Conservation (phyloP, 2,888 invertebrate genomes). For the Nematopogon swammerdamellus region DNA sequence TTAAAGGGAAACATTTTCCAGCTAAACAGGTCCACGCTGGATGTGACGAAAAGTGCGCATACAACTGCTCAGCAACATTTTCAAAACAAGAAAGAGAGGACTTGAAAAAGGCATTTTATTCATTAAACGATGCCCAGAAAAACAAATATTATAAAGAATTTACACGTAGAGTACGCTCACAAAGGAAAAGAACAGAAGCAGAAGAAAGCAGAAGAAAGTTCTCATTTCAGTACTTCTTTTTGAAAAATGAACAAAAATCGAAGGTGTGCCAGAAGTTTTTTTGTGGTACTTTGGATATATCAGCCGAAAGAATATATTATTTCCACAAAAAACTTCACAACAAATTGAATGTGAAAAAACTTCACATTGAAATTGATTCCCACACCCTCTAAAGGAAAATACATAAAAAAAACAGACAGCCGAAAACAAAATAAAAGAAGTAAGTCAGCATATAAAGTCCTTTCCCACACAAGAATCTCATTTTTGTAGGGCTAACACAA, state of each 20-base stretch:
- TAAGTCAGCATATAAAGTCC: slow-evolving; percentile 9
- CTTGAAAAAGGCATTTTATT: too few species aligned
- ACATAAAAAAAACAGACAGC: slow-evolving; percentile 7
- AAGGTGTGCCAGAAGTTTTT: slow-evolving; percentile 9
- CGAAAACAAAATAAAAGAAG: slow-evolving; percentile 9
- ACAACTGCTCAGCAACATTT: too few species aligned
- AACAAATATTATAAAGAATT: not conserved
- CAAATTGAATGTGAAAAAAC: too few species aligned
- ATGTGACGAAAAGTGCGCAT: too few species aligned
- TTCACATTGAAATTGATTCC: not conserved
- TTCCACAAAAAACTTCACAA: slow-evolving; percentile 7
- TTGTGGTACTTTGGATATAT: slow-evolving; percentile 8
- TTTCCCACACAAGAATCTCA: slow-evolving; percentile 10
- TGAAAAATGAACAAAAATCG: slow-evolving; percentile 1
- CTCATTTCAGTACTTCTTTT: slow-evolving; percentile 6
- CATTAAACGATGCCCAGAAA: too few species aligned
- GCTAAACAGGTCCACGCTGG: too few species aligned
- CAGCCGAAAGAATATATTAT: slow-evolving; percentile 6
- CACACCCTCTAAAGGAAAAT: slow-evolving; percentile 5
- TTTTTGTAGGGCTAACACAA: slow-evolving; percentile 6
- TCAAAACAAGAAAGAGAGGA: too few species aligned
- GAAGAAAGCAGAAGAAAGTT: slow-evolving; percentile 2
- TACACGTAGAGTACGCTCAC: not conserved
- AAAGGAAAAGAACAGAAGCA: slow-evolving; percentile 3
- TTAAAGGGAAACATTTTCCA: too few species aligned